phyloP scores from a whole-genome alignment of 2,113 vertebrate genomes.

The Craseonycteris thonglongyai region DNA sequence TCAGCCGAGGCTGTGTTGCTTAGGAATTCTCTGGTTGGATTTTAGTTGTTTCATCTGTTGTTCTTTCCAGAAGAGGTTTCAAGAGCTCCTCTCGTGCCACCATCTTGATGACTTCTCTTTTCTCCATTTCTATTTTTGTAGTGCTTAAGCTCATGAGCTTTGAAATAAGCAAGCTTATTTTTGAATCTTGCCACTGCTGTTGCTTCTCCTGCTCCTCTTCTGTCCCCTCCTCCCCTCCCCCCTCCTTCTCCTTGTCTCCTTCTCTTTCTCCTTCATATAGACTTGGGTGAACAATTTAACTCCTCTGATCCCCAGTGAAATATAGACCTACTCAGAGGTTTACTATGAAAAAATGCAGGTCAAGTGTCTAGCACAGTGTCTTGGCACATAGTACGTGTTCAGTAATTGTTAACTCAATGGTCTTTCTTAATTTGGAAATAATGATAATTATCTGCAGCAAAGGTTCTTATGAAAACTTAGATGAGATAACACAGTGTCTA shows the following conservation, averaged over 20 bases:
- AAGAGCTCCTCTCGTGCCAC: too few species aligned
- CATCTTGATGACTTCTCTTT: too few species aligned
- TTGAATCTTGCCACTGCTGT: neutral
- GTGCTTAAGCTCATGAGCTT: neutral
- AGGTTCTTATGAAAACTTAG: neutral
- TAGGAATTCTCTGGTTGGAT: too few species aligned
- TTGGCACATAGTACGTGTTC: neutral
- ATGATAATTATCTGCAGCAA: neutral
- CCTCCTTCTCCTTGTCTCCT: too few species aligned
- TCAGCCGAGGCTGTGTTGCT: too few species aligned
- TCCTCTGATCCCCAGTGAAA: neutral
- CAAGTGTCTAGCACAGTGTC: neutral
- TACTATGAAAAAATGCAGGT: neutral
- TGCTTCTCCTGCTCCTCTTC: neutral
- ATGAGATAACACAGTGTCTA: neutral
- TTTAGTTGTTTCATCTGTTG: too few species aligned
- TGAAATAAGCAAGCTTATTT: neutral
- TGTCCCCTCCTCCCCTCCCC: too few species aligned
- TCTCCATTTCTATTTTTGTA: constrained; percentile 23
- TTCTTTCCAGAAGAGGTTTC: too few species aligned
- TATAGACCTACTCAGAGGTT: neutral
- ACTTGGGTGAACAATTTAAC: neutral
- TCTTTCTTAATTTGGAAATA: constrained; percentile 15
- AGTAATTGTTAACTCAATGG: neutral
- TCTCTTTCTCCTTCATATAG: too few species aligned